Base-by-base conservation (phyloP, 2,888 invertebrate species). In the Halictus ligatus region DNA sequence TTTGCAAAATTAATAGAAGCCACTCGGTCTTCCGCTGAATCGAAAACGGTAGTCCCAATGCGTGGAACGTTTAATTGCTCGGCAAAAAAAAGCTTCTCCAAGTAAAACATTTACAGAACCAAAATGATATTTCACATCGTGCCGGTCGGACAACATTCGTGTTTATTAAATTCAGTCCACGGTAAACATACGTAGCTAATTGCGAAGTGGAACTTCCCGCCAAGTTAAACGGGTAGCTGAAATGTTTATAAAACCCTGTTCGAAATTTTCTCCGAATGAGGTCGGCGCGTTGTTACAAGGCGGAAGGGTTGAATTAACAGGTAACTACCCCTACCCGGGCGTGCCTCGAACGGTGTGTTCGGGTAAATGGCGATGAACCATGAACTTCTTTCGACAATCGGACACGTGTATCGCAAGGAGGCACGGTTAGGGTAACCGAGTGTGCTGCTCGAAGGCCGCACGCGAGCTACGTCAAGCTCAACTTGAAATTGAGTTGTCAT, bases 401-500 rank as follows among this genome's bases (percentile, higher is more conserved):
- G 50, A 78, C 50, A 40, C 35, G 77, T 69, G 50, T 78, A 50
- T 67, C 46, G 21, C 50, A 29, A 25, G 64, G 46, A 25, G 43
- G 29, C 29, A 15, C 46, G 67, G 21, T 60, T 21, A 74, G 71
- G 25, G 50, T 60, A 46, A 75, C 75, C 71, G 75, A 75, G 75
- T 12, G 46, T 46, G 67, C 48, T 5, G 91, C 92, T 92, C 92
- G 92, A 93, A 93, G n/a, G 71, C 93, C 90, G 93, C 94, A 94
- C 94, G 95, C 94, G 93, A 94, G 89, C 80, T 81, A 93, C 93
- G 93, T 94, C 93, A 93, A 92, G 91, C 91, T 92, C 92, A 94
- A 94, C 93, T 94, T 94, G 92, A 94, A 95, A 95, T 94, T 95
- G 94, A 95, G 95, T 95, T 95, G 94, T 94, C 94, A 95, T 95